These are phyloP conservation scores for Amphipyra tragopoginis DNA, from an alignment of 2,888 invertebrate genomes.

Conservation along the genomic window DNA sequence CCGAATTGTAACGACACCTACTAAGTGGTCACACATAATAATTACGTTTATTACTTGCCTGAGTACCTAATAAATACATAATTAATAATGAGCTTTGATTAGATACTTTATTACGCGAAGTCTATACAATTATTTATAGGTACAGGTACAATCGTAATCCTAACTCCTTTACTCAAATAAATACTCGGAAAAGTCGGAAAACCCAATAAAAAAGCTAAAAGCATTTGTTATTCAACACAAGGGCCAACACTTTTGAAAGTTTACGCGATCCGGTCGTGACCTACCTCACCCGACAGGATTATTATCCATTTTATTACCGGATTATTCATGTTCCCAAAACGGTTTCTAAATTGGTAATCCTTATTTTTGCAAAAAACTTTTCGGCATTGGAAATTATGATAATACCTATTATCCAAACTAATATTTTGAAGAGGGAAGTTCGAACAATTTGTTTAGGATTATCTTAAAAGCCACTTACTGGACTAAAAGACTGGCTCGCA, in stretches of 20 bases:
- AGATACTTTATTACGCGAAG: neutral
- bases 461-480: constrained; percentile 59
- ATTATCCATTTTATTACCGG: constrained; percentile 43
- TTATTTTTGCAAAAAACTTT: constrained; percentile 46
- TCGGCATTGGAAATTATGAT: constrained; percentile 51
- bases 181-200: constrained; percentile 2
- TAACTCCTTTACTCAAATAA: neutral
- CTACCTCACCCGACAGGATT: constrained; percentile 47
- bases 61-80: constrained; percentile 4
- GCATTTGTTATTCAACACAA: constrained; percentile 42
- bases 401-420: constrained; percentile 54
- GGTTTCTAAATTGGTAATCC: constrained; percentile 41
- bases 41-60: constrained; percentile 17
- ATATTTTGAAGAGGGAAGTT: constrained; percentile 57
- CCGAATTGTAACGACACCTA: constrained; percentile 2
- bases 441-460: constrained; percentile 60
- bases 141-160: neutral
- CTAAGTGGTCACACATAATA: constrained; percentile 13
- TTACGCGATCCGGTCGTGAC: constrained; percentile 38
- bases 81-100: neutral
- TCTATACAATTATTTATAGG: neutral
- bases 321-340: constrained; percentile 35
- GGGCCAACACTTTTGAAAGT: constrained; percentile 40
- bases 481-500: constrained; percentile 32
- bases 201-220: constrained; percentile 8